Percentiles rank a stretch among this genome's conserved stretches.
Conservation (phyloP, 2,888 invertebrate genomes). For the Eledona agricola region DNA sequence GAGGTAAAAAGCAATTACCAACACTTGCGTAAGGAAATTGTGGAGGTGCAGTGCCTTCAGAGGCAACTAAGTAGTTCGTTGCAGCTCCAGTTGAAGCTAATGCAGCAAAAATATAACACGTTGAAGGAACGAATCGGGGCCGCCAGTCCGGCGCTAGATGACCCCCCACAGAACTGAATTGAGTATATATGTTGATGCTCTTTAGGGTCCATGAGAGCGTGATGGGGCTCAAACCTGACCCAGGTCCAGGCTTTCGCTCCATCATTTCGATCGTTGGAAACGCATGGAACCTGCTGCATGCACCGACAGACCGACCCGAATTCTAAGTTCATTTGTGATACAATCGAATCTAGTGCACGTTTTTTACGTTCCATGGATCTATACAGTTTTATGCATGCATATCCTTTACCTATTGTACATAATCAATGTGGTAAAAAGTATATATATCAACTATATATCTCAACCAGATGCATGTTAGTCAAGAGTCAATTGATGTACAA, state of each 20-base stretch:
- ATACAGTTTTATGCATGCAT: conserved; percentile 41
- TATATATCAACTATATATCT: conserved; percentile 44
- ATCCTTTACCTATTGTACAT: conserved; percentile 43
- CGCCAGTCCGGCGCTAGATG: conserved; percentile 31
- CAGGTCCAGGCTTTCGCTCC: conserved; percentile 23
- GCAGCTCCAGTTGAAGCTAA: conserved; percentile 74
- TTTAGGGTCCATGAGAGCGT: conserved; percentile 8
- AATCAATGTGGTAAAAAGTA: conserved; percentile 44
- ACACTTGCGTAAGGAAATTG: conserved; percentile 78
- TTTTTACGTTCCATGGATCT: conserved; percentile 8
- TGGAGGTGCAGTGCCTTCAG: conserved; percentile 82
- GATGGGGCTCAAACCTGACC: conserved; percentile 26
- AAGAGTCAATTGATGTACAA: conserved; percentile 45
- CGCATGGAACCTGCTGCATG: conserved; percentile 26
- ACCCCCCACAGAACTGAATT: conserved; percentile 24
- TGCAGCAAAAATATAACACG: conserved; percentile 78
- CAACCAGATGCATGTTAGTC: conserved; percentile 38
- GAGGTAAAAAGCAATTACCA: conserved; percentile 83
- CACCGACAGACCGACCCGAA: conserved; percentile 18
- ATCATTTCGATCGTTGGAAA: conserved; percentile 1
- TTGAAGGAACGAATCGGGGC: conserved; percentile 74
- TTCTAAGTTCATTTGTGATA: conserved; percentile 35
- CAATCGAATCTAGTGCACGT: conserved; percentile 30
- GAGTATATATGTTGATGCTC: conserved; percentile 21
- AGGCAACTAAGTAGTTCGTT: conserved; percentile 80